phyloP scores from a whole-genome alignment of 2,113 vertebrate species.

The Amphilophus citrinellus region DNA sequence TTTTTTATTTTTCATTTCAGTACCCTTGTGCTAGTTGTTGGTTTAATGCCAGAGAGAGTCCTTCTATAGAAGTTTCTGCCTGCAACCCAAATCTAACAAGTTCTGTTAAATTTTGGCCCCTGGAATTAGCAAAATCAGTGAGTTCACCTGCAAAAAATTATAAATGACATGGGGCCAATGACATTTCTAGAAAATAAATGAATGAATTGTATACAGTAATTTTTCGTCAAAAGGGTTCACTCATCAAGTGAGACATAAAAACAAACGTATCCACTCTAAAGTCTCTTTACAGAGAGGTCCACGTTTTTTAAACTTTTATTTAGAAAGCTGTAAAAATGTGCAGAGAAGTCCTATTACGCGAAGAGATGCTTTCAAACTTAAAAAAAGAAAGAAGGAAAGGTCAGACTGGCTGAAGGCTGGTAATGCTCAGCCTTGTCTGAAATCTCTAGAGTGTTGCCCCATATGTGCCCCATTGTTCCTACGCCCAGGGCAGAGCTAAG shows the following conservation, averaged over 20 bases:
- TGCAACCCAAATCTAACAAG: too few species aligned
- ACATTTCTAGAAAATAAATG: not conserved
- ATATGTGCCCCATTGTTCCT: slow-evolving; percentile 12
- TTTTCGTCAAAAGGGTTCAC: not conserved
- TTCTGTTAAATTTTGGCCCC: too few species aligned
- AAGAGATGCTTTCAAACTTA: not conserved
- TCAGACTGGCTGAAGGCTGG: slow-evolving; percentile 9
- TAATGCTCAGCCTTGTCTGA: slow-evolving; percentile 33
- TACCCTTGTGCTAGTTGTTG: too few species aligned
- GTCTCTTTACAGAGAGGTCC: not conserved
- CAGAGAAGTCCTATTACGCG: not conserved
- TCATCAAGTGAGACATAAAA: not conserved
- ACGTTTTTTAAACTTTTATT: not conserved
- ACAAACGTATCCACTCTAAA: not conserved
- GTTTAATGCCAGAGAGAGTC: too few species aligned
- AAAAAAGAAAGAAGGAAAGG: not conserved
- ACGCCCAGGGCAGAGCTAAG: not conserved
- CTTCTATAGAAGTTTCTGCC: too few species aligned
- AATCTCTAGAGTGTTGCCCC: slow-evolving; percentile 12
- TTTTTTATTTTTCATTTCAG: too few species aligned
- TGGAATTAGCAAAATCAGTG: not conserved
- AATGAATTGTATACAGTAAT: not conserved
- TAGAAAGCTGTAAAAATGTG: not conserved
- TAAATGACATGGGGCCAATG: not conserved
- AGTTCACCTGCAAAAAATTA: not conserved